Percentiles rank a stretch among this genome's conserved stretches.
Conservation (phyloP, 2,113 vertebrate genomes). For the Myotis lucifugus region DNA sequence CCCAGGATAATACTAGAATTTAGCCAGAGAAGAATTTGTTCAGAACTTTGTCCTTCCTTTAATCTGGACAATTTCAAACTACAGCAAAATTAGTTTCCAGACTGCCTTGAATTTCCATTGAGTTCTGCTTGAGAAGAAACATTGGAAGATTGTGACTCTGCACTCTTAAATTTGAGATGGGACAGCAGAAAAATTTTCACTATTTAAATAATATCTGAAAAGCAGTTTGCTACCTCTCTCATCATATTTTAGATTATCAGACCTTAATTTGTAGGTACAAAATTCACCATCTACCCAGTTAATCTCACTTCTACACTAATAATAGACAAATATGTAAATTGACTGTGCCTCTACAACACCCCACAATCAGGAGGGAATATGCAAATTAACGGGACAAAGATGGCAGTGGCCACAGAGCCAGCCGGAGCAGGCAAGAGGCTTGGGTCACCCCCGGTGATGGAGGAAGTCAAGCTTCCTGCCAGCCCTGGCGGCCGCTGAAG, state of each 20-base stretch:
- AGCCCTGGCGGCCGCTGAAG: too few relatives aligned
- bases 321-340: too few relatives aligned
- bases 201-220: constrained; percentile 36
- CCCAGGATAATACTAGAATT: not conserved
- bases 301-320: not conserved
- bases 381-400: too few relatives aligned
- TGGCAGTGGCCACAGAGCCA: too few relatives aligned
- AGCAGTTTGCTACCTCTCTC: not conserved
- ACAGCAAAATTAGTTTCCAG: constrained; percentile 39
- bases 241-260: not conserved
- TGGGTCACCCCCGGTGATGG: too few relatives aligned
- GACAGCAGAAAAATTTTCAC: not conserved
- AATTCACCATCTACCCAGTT: not conserved
- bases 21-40: not conserved
- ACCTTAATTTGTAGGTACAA: not conserved
- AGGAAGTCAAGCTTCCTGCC: too few relatives aligned
- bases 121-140: constrained; percentile 23
- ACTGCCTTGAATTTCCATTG: constrained; percentile 25
- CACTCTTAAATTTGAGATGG: not conserved
- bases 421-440: too few relatives aligned
- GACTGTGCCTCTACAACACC: too few relatives aligned
- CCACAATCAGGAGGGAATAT: too few relatives aligned
- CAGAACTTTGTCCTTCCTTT: not conserved
- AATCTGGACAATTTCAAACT: not conserved
- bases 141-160: not conserved